A percentile compares a stretch with the other conserved stretches of the same genome.
phyloP scores from a whole-genome alignment of 2,888 invertebrate species.

The Drosophila ochracea region DNA sequence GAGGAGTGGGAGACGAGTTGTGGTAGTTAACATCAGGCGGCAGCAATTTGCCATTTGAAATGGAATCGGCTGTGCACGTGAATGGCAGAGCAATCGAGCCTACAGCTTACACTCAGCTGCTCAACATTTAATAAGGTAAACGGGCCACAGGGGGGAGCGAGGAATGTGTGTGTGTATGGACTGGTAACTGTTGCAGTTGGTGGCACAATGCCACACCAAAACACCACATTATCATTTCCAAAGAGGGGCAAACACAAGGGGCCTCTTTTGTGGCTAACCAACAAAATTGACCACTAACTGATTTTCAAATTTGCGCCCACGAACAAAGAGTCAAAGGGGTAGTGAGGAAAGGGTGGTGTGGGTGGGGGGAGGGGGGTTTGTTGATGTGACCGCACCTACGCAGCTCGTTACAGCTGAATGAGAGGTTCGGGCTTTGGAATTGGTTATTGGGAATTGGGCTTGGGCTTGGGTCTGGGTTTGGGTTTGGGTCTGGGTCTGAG shows the following conservation, averaged over 20 bases:
- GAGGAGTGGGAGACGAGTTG: background rate
- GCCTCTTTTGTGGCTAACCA: slow-evolving; percentile 68
- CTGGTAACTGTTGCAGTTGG: slow-evolving; percentile 12
- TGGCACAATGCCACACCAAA: slow-evolving; percentile 73
- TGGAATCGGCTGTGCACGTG: slow-evolving; percentile 20
- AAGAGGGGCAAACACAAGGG: background rate
- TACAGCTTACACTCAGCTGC: slow-evolving; percentile 15
- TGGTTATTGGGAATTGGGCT: background rate
- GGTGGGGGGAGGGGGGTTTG: background rate
- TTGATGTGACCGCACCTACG: slow-evolving; percentile 62
- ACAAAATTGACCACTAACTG: slow-evolving; percentile 75
- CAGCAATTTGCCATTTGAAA: slow-evolving; percentile 47
- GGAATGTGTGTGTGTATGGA: background rate
- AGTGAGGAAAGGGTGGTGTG: background rate
- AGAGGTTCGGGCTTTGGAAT: background rate
- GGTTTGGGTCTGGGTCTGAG: slow-evolving; percentile 3
- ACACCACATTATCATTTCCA: slow-evolving; percentile 66
- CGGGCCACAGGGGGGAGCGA: background rate
- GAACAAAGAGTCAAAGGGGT: slow-evolving; percentile 19
- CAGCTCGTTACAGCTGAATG: slow-evolving; percentile 60
- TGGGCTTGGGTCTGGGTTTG: slow-evolving; percentile 7
- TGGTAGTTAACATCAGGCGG: slow-evolving; percentile 11
- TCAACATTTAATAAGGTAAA: slow-evolving; percentile 26
- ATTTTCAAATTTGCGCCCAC: slow-evolving; percentile 69
- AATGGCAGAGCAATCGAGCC: slow-evolving; percentile 33